Evolutionary conservation across 2,797 vertebrate species (phyloP).

Genomic region (Bufotes viridis): DNA sequence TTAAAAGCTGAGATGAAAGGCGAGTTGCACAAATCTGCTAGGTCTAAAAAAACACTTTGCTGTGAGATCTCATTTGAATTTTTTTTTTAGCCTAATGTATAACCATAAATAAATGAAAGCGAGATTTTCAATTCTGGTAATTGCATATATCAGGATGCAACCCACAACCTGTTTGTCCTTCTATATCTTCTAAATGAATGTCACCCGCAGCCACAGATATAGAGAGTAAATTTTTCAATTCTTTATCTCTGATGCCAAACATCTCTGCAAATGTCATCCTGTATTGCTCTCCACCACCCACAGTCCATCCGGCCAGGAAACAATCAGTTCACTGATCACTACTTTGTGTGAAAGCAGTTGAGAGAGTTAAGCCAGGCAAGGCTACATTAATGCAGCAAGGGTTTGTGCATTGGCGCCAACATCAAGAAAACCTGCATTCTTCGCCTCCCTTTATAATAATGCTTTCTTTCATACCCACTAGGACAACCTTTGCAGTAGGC

Average conservation of each 20-base stretch:
- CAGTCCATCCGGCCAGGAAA: slow-evolving; percentile 58
- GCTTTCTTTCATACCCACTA: slow-evolving; percentile 54
- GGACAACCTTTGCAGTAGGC: slow-evolving; percentile 43
- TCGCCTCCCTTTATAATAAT: slow-evolving; percentile 43
- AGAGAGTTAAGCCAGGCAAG: slow-evolving; percentile 43
- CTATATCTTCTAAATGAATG: not conserved
- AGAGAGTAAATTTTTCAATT: slow-evolving; percentile 3
- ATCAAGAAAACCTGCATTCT: slow-evolving; percentile 54
- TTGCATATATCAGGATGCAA: not conserved
- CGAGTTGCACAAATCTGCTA: slow-evolving; percentile 29
- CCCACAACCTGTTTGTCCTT: not conserved
- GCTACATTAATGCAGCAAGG: slow-evolving; percentile 40
- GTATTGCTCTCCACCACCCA: slow-evolving; percentile 55
- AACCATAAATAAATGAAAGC: not conserved
- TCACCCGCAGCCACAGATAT: not conserved
- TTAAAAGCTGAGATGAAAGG: not conserved
- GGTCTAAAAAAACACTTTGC: slow-evolving; percentile 10
- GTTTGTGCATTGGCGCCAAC: slow-evolving; percentile 53
- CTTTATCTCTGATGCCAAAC: slow-evolving; percentile 35
- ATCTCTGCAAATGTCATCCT: slow-evolving; percentile 50
- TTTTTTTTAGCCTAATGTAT: not conserved
- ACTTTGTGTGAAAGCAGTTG: slow-evolving; percentile 46
- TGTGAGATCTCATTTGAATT: slow-evolving; percentile 13
- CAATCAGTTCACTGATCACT: slow-evolving; percentile 58
- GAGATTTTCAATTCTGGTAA: not conserved